A percentile compares a stretch with the other conserved stretches of the same genome.
Conservation (phyloP, 2,888 invertebrate species). For the Phania funesta region DNA sequence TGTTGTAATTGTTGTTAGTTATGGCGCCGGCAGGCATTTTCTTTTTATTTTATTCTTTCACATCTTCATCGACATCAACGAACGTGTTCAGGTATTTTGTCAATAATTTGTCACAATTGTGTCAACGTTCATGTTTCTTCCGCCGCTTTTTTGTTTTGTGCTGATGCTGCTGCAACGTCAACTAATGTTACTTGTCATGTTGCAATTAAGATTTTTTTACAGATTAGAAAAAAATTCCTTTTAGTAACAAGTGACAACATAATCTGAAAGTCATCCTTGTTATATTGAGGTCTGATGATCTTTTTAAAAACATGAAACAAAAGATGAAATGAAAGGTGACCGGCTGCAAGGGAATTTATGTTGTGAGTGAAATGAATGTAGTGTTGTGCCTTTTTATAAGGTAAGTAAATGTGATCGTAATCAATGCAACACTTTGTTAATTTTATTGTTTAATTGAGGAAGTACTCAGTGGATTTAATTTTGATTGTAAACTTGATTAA, state of each 20-base stretch:
- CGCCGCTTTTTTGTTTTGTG: conserved; percentile 15
- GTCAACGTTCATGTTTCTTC: conserved; percentile 69
- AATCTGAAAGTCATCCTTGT: conserved; percentile 66
- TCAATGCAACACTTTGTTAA: conserved; percentile 52
- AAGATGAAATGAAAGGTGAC: conserved; percentile 9
- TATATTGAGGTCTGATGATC: conserved; percentile 47
- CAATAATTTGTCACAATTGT: conserved; percentile 78
- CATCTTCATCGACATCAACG: conserved; percentile 41
- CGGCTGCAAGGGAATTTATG: conserved; percentile 34
- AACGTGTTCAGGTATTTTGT: conserved; percentile 70
- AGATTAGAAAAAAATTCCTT: conserved; percentile 62
- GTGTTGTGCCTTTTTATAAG: conserved; percentile 35
- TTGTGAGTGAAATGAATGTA: neutral
- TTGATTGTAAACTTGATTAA: conserved; percentile 20
- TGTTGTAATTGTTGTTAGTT: conserved; percentile 54
- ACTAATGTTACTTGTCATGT: conserved; percentile 77
- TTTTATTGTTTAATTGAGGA: conserved; percentile 59
- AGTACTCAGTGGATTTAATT: conserved; percentile 25
- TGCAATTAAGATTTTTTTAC: conserved; percentile 74
- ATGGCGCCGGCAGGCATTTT: conserved; percentile 65
- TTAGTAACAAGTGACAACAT: conserved; percentile 68
- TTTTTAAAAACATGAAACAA: neutral
- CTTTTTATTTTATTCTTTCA: conserved; percentile 15
- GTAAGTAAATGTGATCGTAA: conserved; percentile 44
- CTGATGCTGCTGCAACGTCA: conserved; percentile 58